Conservation (phyloP, 1,140 invertebrate species). For the Camponotus floridanus region DNA sequence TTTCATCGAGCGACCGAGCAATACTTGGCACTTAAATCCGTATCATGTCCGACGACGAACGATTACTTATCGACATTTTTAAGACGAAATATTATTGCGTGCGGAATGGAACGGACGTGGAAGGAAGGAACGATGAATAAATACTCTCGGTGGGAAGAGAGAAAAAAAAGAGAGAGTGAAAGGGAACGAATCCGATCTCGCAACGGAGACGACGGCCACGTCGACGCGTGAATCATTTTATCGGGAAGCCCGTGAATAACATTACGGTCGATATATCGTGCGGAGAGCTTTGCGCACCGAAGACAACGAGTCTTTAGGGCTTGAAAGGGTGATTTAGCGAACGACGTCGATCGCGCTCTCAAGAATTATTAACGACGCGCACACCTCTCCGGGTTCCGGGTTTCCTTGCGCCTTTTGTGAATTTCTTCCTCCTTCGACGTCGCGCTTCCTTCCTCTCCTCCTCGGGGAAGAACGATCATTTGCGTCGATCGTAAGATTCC, state of each 20-base stretch:
- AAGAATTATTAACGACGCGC: conserved; percentile 55
- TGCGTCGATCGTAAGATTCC: conserved; percentile 48
- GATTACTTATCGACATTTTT: conserved; percentile 25
- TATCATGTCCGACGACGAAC: conserved; percentile 26
- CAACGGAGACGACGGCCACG: neutral
- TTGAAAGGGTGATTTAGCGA: conserved; percentile 59
- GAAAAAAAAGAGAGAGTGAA: neutral
- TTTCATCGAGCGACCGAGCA: conserved; percentile 26
- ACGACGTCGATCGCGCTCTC: conserved; percentile 29
- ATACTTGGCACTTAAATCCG: conserved; percentile 41
- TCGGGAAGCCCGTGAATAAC: conserved; percentile 48
- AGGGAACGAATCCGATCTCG: conserved; percentile 2
- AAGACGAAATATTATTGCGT: conserved; percentile 13
- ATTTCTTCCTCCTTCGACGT: conserved; percentile 22
- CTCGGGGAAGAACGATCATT: conserved; percentile 39
- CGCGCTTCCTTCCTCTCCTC: conserved; percentile 3
- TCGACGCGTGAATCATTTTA: conserved; percentile 48
- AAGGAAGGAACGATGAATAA: conserved; percentile 23
- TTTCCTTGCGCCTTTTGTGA: conserved; percentile 30
- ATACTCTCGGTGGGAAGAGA: neutral
- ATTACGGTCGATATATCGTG: conserved; percentile 52
- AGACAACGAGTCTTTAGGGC: conserved; percentile 60
- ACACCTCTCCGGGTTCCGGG: neutral
- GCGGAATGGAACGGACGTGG: conserved; percentile 21
- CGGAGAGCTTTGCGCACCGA: conserved; percentile 40